Base-by-base conservation (phyloP, 2,888 invertebrate species). In the Sclerodermus sp. region DNA sequence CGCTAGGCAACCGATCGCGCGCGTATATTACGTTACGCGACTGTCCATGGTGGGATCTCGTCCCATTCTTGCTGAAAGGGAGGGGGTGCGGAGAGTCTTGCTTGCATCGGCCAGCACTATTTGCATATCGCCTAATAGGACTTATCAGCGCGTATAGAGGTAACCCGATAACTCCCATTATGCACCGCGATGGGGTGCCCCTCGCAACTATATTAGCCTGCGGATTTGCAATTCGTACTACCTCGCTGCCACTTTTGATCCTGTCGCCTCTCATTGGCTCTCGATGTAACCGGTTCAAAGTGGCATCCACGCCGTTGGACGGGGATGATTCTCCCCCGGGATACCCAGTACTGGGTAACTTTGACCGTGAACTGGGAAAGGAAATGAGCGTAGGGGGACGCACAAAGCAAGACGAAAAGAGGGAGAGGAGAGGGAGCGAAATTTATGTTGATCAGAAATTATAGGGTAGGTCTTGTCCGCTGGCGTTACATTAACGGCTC, bases 391-490 rank as follows among this genome's bases (percentile, higher is more conserved):
- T 51, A 14, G 41, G 46, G 57, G 48, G 49, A 50, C 43, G 23
- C 8, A 23, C 23, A 23, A 23, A 23, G 23, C 8, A 23, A 23
- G 23, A 29, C 49, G 45, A 17, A 49, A 51, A 17, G 47, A 17
- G 45, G 17, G 51, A 17, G 47, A 17, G 45, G 17, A 45, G 45
- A 18, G 38, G 13, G 38, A 37, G 10, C 8, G 49, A 62, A 64
- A 64, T 64, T 64, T 64, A 64, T 64, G 64, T 58, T 64, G 62
- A 64, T 64, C 65, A 64, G 63, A 62, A 64, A 64, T 64, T 64
- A 64, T 64, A 65, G 60, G 65, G 54, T 49, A 49, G 50, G 23
- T 23, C 23, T 23, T 8, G 17, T 16, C 5, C 40, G 23, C 23
- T 8, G 23, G 23, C 23, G 8, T 8, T 23, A 23, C 23, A 23